Evolutionary conservation across 2,797 vertebrate genomes (phyloP).

Genomic region (Mallotus villosus): DNA sequence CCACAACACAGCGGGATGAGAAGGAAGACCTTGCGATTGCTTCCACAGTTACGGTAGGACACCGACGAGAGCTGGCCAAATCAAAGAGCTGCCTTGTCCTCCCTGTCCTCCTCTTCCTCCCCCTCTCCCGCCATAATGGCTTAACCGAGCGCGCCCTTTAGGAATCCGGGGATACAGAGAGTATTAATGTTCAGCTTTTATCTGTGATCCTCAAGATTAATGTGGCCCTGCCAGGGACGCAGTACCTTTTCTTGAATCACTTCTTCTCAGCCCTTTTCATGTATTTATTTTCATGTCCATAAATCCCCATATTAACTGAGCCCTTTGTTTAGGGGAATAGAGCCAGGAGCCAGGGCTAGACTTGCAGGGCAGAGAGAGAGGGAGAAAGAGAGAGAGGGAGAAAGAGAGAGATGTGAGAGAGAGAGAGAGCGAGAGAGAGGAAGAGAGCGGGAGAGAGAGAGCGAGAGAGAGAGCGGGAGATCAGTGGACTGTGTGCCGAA

Average conservation of each 20-base stretch:
- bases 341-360: slow-evolving; percentile 6
- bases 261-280: slow-evolving; percentile 42
- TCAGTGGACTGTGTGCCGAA: background rate
- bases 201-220: slow-evolving; percentile 51
- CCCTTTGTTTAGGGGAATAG: slow-evolving; percentile 41
- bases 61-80: slow-evolving; percentile 39
- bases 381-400: background rate
- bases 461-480: background rate
- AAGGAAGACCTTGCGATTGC: slow-evolving; percentile 50
- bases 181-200: slow-evolving; percentile 48
- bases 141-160: slow-evolving; percentile 41
- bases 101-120: slow-evolving; percentile 10
- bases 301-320: slow-evolving; percentile 54
- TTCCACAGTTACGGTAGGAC: slow-evolving; percentile 56
- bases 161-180: slow-evolving; percentile 55
- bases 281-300: slow-evolving; percentile 58
- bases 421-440: no score
- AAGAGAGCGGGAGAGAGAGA: background rate
- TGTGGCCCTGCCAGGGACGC: slow-evolving; percentile 23
- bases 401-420: background rate
- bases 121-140: slow-evolving; percentile 28
- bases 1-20: slow-evolving; percentile 9
- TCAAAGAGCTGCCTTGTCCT: slow-evolving; percentile 39
- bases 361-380: background rate
- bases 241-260: slow-evolving; percentile 37